phyloP scores from a whole-genome alignment of 2,888 invertebrate species.

The Rhynchonema sp. region DNA sequence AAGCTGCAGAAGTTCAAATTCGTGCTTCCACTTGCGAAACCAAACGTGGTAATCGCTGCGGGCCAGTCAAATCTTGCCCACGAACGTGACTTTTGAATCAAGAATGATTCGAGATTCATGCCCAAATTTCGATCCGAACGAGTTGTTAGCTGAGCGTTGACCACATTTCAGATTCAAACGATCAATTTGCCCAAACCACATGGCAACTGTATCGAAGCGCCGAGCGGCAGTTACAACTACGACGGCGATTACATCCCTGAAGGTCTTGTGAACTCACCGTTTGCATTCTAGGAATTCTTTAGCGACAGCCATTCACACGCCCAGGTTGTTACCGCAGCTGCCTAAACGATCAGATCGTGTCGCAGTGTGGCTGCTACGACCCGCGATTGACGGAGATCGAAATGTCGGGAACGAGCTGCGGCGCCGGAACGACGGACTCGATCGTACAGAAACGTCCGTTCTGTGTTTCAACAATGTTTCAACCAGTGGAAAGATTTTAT shows the following conservation, averaged over 20 bases:
- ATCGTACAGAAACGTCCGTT: not conserved
- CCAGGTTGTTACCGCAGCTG: not conserved
- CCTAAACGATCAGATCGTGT: conserved; percentile 21
- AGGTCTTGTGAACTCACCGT: not conserved
- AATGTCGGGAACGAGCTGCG: conserved; percentile 1
- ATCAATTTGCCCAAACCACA: conserved; percentile 25
- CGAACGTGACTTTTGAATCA: too few species aligned
- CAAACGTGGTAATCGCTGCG: too few species aligned
- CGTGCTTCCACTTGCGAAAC: too few species aligned
- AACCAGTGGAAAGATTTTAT: not conserved
- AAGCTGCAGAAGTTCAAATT: too few species aligned
- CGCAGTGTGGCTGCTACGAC: conserved; percentile 23
- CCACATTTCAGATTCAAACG: conserved; percentile 15
- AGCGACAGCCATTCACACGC: not conserved
- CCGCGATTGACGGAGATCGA: conserved; percentile 11
- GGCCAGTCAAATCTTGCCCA: too few species aligned
- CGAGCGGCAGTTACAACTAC: not conserved
- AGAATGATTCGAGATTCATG: too few species aligned
- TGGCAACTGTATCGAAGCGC: conserved; percentile 20
- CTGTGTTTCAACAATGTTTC: not conserved
- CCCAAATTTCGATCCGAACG: too few species aligned
- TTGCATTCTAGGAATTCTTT: not conserved
- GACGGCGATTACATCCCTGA: not conserved
- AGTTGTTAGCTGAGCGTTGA: not conserved
- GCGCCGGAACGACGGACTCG: conserved; percentile 2